phyloP scores from a whole-genome alignment of 92 coral and sea anemone species.

The Umimayanthus kanabou region DNA sequence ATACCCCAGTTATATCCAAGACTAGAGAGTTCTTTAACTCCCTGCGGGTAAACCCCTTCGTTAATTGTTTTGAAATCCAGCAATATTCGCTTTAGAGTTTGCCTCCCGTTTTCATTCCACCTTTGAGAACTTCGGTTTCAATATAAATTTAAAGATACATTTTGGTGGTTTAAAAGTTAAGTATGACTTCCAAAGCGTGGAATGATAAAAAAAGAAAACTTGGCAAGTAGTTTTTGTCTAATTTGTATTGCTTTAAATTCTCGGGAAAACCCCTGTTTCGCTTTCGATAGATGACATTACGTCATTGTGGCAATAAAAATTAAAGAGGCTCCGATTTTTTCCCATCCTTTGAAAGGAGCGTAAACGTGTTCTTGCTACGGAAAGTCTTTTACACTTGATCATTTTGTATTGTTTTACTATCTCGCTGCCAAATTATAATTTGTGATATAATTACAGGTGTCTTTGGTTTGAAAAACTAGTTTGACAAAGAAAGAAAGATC shows the following conservation, averaged over 20 bases:
- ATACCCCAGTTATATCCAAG: not conserved
- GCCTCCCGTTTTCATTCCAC: not conserved
- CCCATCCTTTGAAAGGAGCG: not conserved
- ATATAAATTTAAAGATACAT: not conserved
- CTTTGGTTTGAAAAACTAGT: not conserved
- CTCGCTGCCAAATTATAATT: not conserved
- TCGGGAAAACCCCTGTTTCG: conserved; percentile 1
- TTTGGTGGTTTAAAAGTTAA: not conserved
- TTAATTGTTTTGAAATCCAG: not conserved
- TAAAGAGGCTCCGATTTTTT: not conserved
- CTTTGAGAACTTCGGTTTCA: not conserved
- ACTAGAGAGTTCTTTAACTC: not conserved
- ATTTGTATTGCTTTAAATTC: conserved; percentile 47
- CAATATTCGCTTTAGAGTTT: not conserved
- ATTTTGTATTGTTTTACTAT: not conserved
- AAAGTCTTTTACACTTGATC: not conserved
- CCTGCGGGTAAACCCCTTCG: not conserved
- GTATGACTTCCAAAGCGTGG: conserved; percentile 26
- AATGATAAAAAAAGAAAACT: not conserved
- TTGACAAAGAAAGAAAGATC: not conserved
- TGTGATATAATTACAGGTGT: not conserved
- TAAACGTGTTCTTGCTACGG: not conserved
- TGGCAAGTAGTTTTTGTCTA: conserved; percentile 49
- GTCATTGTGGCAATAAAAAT: not conserved
- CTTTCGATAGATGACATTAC: not conserved